Conservation (phyloP, 2,888 invertebrate genomes). For the Chloromyia formosa region DNA sequence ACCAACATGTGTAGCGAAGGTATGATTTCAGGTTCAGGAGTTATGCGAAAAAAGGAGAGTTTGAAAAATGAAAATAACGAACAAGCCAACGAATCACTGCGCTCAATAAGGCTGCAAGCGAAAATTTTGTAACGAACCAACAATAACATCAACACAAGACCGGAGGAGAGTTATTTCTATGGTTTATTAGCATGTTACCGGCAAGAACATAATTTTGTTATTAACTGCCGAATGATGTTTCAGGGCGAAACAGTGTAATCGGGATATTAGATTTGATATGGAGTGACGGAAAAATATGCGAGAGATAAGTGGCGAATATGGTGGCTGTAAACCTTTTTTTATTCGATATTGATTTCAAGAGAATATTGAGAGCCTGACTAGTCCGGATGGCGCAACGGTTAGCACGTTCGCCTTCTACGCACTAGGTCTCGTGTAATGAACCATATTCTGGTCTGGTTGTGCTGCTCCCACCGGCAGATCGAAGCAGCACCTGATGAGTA, state of each 20-base stretch:
- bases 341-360: too few relatives aligned
- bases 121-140: slow-evolving; percentile 19
- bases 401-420: too few relatives aligned
- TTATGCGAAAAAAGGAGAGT: background rate
- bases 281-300: background rate
- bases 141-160: slow-evolving; percentile 10
- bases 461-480: too few relatives aligned
- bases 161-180: slow-evolving; percentile 48
- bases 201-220: slow-evolving; percentile 54
- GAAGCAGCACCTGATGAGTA: too few relatives aligned
- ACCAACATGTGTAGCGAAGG: background rate
- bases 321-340: too few relatives aligned
- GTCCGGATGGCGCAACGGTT: too few relatives aligned
- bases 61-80: background rate
- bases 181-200: slow-evolving; percentile 54
- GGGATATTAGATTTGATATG: slow-evolving; percentile 8
- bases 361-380: too few relatives aligned
- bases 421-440: too few relatives aligned
- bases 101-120: background rate
- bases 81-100: too few relatives aligned
- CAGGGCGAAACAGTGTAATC: slow-evolving; percentile 21
- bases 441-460: too few relatives aligned
- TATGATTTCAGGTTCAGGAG: background rate
- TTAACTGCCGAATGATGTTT: slow-evolving; percentile 49
- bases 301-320: slow-evolving; percentile 9